Evolutionary conservation across 2,113 vertebrate genomes (phyloP), one percentile per base, ranked within the genome.

Genomic region (Oncorhynchus masou): DNA sequence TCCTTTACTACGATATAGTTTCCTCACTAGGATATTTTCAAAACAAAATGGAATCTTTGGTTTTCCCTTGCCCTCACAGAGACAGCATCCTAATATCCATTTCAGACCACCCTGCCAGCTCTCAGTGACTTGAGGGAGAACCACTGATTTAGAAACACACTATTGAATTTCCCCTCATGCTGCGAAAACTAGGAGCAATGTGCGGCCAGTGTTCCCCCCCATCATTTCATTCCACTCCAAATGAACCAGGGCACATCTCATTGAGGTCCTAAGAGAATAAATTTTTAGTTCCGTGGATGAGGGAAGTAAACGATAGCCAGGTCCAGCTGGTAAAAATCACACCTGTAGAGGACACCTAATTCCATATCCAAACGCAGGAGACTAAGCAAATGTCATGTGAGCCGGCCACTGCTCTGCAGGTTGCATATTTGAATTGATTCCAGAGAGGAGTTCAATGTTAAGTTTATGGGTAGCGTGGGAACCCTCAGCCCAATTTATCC

Each of bases 91-190:
- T 34, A 34, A 67, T 81, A 72, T 83, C 74, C 0, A 29, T 81
- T 76, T 83, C 81, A 71, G 66, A 73, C 34, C 49, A 74, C 25
- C 70, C 31, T 45, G 64, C 13, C 68, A 57, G 15, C 68, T 39
- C 69, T 29, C 48, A 48, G 4, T 65, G 15, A 27, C 22, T 54
- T 34, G 57, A 76, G 66, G 62, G 27, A 68, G 70, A 74, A 71
- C 54, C 22, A 3, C 27, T 9, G 29, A 65, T 79, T 45, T 73
- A 22, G 31, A 45, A 80, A 78, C 68, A 77, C 75, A 65, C 65
- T 27, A 66, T 57, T 79, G 20, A 73, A 73, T 86, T 82, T 80
- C 84, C 65, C 39, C 70, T 64, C 75, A 75, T 70, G 73, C 75
- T 73, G 39, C 45, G 31, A 79, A 12, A 48, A 68, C 68, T 75